Base-by-base conservation (phyloP, 64 coral and sea anemone species). In the Montipora cactus region DNA sequence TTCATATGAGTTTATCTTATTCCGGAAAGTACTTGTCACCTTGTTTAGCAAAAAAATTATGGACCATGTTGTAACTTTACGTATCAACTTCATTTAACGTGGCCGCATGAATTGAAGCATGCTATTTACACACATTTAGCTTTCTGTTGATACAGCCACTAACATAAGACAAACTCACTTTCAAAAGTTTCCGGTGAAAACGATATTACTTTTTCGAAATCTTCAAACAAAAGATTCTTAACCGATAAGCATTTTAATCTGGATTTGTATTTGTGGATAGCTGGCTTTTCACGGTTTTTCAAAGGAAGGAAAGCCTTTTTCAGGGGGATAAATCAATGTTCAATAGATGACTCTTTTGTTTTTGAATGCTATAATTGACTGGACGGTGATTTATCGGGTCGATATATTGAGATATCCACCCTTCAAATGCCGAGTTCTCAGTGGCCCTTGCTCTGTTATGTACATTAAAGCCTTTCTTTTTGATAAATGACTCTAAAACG, bases 71-170 rank as follows among this genome's bases (percentile, higher is more conserved):
- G 53, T 23, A 14, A 47, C 4, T 3, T 49, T 62, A 23, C 20
- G 11, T 47, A 67, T 19, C 14, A 18, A 1, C 6, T 8, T 18
- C 61, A 68, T 47, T 25, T 47, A 37, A 37, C 37, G 37, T 37
- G 37, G 37, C 37, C 37, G 37, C 16, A 44, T 84, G 81, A 84
- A 66, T 7, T 67, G 44, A 67, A 8, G 37, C 7, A 13, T 7
- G 4, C 13, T 84, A 37, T 84, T 84, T 84, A 37, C 8, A 67
- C 81, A 84, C 59, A 28, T 67, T 66, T 84, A 46, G 3, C 37
- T 16, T 19, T 5, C 13, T 62, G 81, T 84, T 47, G 61, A 84
- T 66, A 84, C 81, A 84, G 59, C 25, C 67, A 68, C 46, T 37
- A 37, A 37, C 37, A 84, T 45, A 5, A 48, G 15, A 84, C 8